Conservation (phyloP, 2,888 invertebrate genomes). For the Drosophila multiciliata region DNA sequence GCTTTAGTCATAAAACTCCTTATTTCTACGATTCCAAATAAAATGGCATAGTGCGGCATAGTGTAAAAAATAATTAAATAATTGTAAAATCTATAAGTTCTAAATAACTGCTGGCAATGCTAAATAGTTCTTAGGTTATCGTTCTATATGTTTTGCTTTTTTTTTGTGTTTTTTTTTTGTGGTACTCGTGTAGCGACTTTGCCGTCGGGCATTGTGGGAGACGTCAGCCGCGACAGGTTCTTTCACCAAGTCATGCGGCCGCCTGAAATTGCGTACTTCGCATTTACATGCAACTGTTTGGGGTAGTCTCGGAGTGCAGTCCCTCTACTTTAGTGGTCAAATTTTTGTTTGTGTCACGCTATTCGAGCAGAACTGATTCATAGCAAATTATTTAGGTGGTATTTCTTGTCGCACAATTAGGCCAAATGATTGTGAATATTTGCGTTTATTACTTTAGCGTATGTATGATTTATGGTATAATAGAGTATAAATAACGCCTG, state of each 20-base stretch:
- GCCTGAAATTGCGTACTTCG: slow-evolving; percentile 42
- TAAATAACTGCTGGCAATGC: slow-evolving; percentile 22
- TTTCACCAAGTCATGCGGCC: slow-evolving; percentile 41
- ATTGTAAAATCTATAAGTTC: not conserved
- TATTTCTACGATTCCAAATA: not conserved
- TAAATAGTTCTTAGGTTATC: slow-evolving; percentile 55
- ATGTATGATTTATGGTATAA: slow-evolving; percentile 30
- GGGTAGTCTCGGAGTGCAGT: slow-evolving; percentile 40
- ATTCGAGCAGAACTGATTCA: slow-evolving; percentile 40
- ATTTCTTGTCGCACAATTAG: slow-evolving; percentile 64
- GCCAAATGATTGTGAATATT: slow-evolving; percentile 76
- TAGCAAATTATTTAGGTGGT: slow-evolving; percentile 1
- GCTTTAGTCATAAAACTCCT: not conserved
- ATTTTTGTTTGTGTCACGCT: slow-evolving; percentile 73
- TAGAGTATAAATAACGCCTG: slow-evolving; percentile 22
- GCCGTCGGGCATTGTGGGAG: slow-evolving; percentile 28
- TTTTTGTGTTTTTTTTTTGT: slow-evolving; percentile 4
- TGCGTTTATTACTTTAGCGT: slow-evolving; percentile 68
- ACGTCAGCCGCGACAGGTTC: slow-evolving; percentile 40
- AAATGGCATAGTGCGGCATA: not conserved
- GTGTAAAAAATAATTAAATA: not conserved
- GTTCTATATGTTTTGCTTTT: slow-evolving; percentile 44
- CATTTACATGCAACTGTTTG: slow-evolving; percentile 61
- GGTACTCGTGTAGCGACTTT: slow-evolving; percentile 26
- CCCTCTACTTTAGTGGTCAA: slow-evolving; percentile 21